Evolutionary conservation across 1,140 invertebrate species (phyloP), one percentile per base, ranked within the genome.

Genomic region (Batillaria attramentaria): DNA sequence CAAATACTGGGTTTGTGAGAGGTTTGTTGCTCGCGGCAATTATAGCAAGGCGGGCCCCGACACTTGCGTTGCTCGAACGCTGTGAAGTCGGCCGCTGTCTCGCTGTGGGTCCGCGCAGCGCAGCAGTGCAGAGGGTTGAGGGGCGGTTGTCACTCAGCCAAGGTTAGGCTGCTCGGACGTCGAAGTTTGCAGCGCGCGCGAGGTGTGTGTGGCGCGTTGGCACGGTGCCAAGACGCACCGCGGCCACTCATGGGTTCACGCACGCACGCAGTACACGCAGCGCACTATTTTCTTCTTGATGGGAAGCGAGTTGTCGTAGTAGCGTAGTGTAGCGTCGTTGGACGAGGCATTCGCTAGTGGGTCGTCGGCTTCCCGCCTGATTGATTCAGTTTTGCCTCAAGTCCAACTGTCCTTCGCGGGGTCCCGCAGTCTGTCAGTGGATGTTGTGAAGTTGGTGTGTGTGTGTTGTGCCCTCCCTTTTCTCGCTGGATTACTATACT

Each of bases 261-360:
- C 46, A 57, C 57, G 33, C 73, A 75, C 54, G 50, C 73, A 75
- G 33, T 18, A 65, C 73, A 75, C 73, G 73, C 73, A 62, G n/a
- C 54, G 73, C 73, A 75, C 73, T 75, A 75, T 42, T 75, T 75
- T 75, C 57, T 65, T 75, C 62, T 37, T 41, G 39, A 57, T 62
- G 60, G 54, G 72, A 65, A 57, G 73, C 72, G 54, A 62, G 54
- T 50, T 60, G 72, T 75, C 41, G 68, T 70, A 70, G 68, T 70
- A 39, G 68, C n/a, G 68, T 70, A 75, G 73, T 62, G 73, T 75
- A 31, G 35, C 73, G 54, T 60, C 73, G 50, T 18, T 33, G 54
- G 42, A 50, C 1, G 28, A 54, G 57, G 35, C 73, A 75, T 75
- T 70, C 68, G 68, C 42, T n/a, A 3, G 68, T 37, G 68, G 68